Evolutionary conservation across 1,140 invertebrate genomes (phyloP), one percentile per base, ranked within the genome.

Genomic region (Pararge aegeria): DNA sequence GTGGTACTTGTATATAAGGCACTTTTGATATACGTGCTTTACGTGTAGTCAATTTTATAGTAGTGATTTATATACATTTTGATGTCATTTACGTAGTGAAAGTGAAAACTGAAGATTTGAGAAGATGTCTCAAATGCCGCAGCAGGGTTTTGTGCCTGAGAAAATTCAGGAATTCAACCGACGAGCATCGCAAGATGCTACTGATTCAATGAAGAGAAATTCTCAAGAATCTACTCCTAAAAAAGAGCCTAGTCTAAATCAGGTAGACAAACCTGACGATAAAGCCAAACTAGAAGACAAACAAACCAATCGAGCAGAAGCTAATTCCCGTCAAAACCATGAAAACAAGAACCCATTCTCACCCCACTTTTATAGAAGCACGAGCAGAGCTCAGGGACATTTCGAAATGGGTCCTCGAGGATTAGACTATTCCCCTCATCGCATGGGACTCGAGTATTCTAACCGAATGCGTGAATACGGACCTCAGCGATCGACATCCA

Each of bases 321-420:
- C 70, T 9, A 73, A 64, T 42, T 64, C 77, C 24, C 66, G 73
- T n/a, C 69, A 68, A 49, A 54, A 49, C 37, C 71, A 78, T 29
- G 81, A 83, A 2, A 76, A 52, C 50, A 89, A 89, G 63, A 89
- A 87, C 29, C 86, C 86, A 1, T 89, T 89, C 42, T 82, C 84
- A 0, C 80, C 86, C 0, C 78, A 87, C 52, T 86, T 76, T 16
- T 83, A 86, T 29, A 70, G 84, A 7, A 75, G 66, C 18, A n/a
- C n/a, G n/a, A 72, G 76, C 42, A 60, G 87, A 48, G 69, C 82
- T 10, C 83, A 89, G 27, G 82, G 83, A 0, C 89, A 91, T 40
- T 91, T 90, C 54, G 90, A 91, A 55, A 90, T 91, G 88, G 87
- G 87, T 18, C 82, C 90, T 0, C 71, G 90, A 7, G 89, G 87